Evolutionary conservation across 2,888 invertebrate genomes (phyloP).

Genomic region (Agonum fuliginosum): DNA sequence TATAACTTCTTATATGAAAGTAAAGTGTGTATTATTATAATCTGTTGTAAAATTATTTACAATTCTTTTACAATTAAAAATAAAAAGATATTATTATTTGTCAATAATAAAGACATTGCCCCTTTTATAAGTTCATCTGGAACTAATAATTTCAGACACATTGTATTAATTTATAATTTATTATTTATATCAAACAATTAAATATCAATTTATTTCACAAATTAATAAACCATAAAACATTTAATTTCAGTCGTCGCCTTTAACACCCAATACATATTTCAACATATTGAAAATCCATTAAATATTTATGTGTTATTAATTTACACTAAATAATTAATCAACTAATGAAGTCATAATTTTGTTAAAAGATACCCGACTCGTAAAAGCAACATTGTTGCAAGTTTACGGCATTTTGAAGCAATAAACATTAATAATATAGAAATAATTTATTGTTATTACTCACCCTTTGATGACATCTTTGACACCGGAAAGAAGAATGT

Average conservation of each 20-base stretch:
- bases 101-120: conserved; percentile 4
- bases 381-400: conserved; percentile 27
- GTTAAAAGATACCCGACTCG: neutral
- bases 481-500: neutral
- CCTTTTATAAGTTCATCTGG: neutral
- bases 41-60: too few relatives aligned
- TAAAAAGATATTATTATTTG: too few relatives aligned
- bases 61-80: too few relatives aligned
- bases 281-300: neutral
- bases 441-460: conserved; percentile 27
- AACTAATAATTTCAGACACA: conserved; percentile 4
- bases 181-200: conserved; percentile 19
- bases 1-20: too few relatives aligned
- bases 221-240: neutral
- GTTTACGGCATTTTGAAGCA: neutral
- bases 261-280: conserved; percentile 5
- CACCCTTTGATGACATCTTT: conserved; percentile 2
- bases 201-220: conserved; percentile 30
- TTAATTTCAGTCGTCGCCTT: conserved; percentile 15
- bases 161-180: neutral
- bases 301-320: conserved; percentile 25
- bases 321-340: conserved; percentile 5
- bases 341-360: conserved; percentile 11
- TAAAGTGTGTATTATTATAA: too few relatives aligned
- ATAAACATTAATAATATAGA: conserved; percentile 1